Conservation (phyloP, 2,888 invertebrate species). For the Ichneumoninae sp. region DNA sequence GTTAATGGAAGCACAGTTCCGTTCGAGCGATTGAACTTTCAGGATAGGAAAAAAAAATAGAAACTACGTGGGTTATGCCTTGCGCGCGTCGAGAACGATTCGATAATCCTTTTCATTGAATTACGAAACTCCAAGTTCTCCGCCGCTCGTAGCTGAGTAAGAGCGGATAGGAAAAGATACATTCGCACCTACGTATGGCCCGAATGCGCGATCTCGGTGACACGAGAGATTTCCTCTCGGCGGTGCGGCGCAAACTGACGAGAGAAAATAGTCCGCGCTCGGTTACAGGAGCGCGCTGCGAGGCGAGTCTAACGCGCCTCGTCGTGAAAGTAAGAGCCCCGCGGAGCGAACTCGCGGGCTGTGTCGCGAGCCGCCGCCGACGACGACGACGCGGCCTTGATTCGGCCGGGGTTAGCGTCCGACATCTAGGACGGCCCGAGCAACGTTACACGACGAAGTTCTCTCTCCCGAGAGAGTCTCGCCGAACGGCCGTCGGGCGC, state of each 20-base stretch:
- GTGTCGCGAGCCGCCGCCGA: conserved; percentile 43
- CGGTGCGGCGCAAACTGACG: neutral
- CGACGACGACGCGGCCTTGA: conserved; percentile 78
- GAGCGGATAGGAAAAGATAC: conserved; percentile 9
- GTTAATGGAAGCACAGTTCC: neutral
- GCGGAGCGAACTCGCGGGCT: conserved; percentile 57
- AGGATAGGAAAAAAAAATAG: neutral
- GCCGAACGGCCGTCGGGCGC: conserved; percentile 35
- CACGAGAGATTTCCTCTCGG: neutral
- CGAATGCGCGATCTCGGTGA: conserved; percentile 17
- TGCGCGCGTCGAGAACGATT: neutral
- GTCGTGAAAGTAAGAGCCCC: conserved; percentile 80
- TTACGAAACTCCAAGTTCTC: conserved; percentile 8
- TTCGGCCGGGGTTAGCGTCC: conserved; percentile 81
- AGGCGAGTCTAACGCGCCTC: conserved; percentile 70
- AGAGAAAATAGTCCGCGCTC: conserved; percentile 16
- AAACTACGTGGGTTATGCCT: neutral
- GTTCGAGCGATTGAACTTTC: neutral
- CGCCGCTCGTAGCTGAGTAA: neutral
- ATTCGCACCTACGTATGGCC: conserved; percentile 12
- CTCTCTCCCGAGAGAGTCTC: conserved; percentile 22
- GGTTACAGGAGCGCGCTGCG: conserved; percentile 36
- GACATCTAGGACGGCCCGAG: conserved; percentile 77
- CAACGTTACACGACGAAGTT: conserved; percentile 50
- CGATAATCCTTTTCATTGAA: conserved; percentile 15